Conservation (phyloP, 2,113 vertebrate species). For the Arizona elegans region DNA sequence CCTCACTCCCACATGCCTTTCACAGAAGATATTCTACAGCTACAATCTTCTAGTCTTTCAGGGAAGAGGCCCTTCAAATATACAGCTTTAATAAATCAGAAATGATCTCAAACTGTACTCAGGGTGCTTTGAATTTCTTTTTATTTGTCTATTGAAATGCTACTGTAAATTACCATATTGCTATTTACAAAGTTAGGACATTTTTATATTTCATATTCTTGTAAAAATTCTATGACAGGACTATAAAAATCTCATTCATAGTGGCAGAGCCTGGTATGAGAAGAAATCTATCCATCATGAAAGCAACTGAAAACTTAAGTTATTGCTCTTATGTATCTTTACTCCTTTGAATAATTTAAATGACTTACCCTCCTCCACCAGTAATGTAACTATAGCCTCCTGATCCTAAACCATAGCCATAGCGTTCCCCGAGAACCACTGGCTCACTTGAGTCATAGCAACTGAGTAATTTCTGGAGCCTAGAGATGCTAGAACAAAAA, state of each 20-base stretch:
- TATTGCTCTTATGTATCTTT: not conserved
- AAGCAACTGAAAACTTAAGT: not conserved
- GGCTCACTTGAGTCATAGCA: slow-evolving; percentile 85
- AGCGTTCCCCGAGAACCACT: slow-evolving; percentile 89
- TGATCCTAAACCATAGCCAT: slow-evolving; percentile 89
- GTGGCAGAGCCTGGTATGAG: not conserved
- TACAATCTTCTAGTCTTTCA: not conserved
- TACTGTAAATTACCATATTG: not conserved
- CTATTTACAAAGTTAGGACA: not conserved
- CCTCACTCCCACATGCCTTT: not conserved
- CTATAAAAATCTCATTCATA: not conserved
- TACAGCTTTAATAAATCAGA: not conserved
- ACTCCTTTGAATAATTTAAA: slow-evolving; percentile 15
- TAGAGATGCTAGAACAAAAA: slow-evolving; percentile 76
- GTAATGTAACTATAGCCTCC: slow-evolving; percentile 97
- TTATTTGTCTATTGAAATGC: not conserved
- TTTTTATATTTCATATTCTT: not conserved
- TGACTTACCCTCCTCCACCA: slow-evolving; percentile 90
- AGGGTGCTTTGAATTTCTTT: not conserved
- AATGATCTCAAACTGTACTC: not conserved
- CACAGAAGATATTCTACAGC: not conserved
- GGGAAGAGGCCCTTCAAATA: not conserved
- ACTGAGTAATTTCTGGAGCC: slow-evolving; percentile 86
- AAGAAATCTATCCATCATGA: not conserved
- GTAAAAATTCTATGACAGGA: not conserved